Evolutionary conservation across 2,888 invertebrate genomes (phyloP), one percentile per base, ranked within the genome.

Genomic region (Latrodectus hesperus): DNA sequence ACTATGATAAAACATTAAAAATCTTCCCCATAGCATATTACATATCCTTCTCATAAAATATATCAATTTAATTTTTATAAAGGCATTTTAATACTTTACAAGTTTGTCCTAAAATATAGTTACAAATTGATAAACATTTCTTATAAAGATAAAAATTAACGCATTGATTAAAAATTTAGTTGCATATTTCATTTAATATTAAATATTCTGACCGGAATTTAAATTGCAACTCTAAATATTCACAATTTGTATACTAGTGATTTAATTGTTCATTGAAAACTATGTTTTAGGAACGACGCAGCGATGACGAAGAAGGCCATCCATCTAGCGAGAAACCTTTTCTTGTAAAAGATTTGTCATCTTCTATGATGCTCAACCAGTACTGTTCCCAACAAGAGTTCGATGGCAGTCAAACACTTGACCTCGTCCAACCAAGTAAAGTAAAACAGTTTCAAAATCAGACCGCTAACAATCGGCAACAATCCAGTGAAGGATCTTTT

Each of bases 361-460:
- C 86, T 2, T 87, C 86, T 9, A 87, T 87, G 86, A 76, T 87
- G 81, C 86, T 87, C 65, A 87, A 81, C 16, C 84, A 84, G 14
- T 84, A 84, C 16, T 73, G 84, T 53, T 74, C 84, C 9, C 77
- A 77, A n/a, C 79, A 74, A 64, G 81, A 87, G 14, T 87, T 77
- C 26, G 86, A 87, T 17, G 86, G 86, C 9, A 80, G 85, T 22
- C 85, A 86, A 17, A 81, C 81, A 1, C 68, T 87, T 14, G 86
- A 87, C 12, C 60, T 87, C 9, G 86, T 87, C 6, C 86, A 87
- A 65, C 86, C 86, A 0, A 87, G 86, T 51, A 87, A 77, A 60
- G 80, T 49, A n/a, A 80, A 70, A 51, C 71, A 52, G 49, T 75
- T 80, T 49, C 76, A 81, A 49, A 64, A 67, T 12, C 76, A 77